Base-by-base conservation (phyloP, 1,140 invertebrate species). In the Polypedilum vanderplanki region DNA sequence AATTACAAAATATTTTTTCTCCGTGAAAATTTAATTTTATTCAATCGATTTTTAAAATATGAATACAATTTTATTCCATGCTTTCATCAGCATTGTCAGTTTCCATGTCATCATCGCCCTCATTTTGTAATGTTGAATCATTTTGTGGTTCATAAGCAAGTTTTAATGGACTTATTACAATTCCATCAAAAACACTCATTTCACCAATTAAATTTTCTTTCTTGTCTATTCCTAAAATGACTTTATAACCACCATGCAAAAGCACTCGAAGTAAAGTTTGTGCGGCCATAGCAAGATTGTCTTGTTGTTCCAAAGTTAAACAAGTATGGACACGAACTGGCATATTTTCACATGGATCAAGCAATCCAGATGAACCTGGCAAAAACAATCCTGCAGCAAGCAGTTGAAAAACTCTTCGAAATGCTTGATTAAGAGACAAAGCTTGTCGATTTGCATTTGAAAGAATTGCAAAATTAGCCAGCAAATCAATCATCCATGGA, bases 391-490 rank as follows among this genome's bases (percentile, higher is more conserved):
- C 97, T n/a, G 94, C 92, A 5, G 95, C 88, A 22, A 99, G 84
- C 17, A 99, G 85, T 78, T 98, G 95, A 73, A 99, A 88, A 67
- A 93, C 90, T 78, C 96, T 86, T 79, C 88, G 83, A 79, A 95
- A 96, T 0, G 97, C 97, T 74, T 92, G 87, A 80, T 96, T 96
- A 75, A 99, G 91, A 0, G 96, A 91, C 73, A 99, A 83, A 1
- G 96, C 95, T 84, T 97, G 95, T 41, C 96, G 84, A 74, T 90
- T 91, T 0, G 95, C 95, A 84, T 98, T 98, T 83, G 97, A 97
- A 91, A 98, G 96, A 76, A 98, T 95, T 65, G 95, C 92, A 85
- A 97, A 95, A 83, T 99, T 96, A 1, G 96, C 95, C 78, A 99
- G 85, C 15, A 99, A 85, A 85, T 99, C 97, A 24, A 99, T 86